Evolutionary conservation across 2,888 invertebrate species (phyloP), one percentile per base, ranked within the genome.

Genomic region (Andrena dorsata): DNA sequence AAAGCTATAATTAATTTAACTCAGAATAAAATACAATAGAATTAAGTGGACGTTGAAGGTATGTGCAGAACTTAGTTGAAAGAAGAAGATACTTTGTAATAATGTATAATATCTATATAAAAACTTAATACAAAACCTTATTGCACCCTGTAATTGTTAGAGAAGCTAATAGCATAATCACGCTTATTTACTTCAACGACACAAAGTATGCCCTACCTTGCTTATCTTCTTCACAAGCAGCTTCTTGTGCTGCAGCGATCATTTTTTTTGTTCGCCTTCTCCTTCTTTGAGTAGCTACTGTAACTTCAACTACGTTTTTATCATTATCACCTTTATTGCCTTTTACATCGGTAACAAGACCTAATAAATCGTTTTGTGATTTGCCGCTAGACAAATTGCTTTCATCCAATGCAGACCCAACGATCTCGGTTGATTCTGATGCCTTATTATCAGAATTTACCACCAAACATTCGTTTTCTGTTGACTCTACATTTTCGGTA

Each of bases 161-260:
- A 28, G 64, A n/a, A 53, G n/a, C 23, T 30, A 49, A 30, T 63
- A 10, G 1, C 23, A 49, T 13, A 58, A 49, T 71, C 23, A n/a
- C 3, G 32, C 47, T 49, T 65, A 32, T 69, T 28, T 60, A 68
- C 20, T 70, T 41, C 41, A 26, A 72, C 16, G n/a, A 53, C 35
- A 32, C 28, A 74, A 74, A 53, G 7, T 30, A 64, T 23, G 49
- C 70, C 79, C 56, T 88, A 89, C 88, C 89, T 88, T 89, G 82
- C 20, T 65, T 82, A 30, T 78, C 76, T 75, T 82, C 86, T 65
- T 77, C 77, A n/a, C 5, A 20, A 64, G 13, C 41, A 75, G 10
- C 26, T 69, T 80, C 75, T 78, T 76, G 75, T 49, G 35, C 26
- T 49, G 30, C 74, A 30, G 30, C 6, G 0, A 74, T 69, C 68